A percentile compares a stretch with the other conserved stretches of the same genome.
Conservation (phyloP, 2,113 vertebrate genomes). For the Mustela nigripes region DNA sequence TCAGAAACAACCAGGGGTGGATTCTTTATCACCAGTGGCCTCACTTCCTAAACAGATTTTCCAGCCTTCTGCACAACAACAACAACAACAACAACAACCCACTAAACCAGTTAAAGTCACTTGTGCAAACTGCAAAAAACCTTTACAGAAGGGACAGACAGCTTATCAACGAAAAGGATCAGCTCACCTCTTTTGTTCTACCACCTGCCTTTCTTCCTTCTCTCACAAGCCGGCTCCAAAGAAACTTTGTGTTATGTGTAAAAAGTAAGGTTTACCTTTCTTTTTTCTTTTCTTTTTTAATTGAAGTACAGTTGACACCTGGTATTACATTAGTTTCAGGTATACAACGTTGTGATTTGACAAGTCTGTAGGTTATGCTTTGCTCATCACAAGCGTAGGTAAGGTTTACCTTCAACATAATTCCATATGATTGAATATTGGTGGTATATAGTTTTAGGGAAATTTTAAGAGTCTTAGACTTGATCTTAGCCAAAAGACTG, state of each 20-base stretch:
- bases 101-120: slow-evolving; percentile 98
- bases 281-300: background rate
- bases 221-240: slow-evolving; percentile 99
- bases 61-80: slow-evolving; percentile 92
- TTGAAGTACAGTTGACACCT: background rate
- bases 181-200: slow-evolving; percentile 98
- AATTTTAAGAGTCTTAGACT: background rate
- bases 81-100: slow-evolving; percentile 88
- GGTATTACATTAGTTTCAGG: background rate
- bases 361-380: background rate
- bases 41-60: slow-evolving; percentile 96
- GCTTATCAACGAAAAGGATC: slow-evolving; percentile 99
- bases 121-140: slow-evolving; percentile 98
- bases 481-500: background rate
- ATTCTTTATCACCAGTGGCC: slow-evolving; percentile 94
- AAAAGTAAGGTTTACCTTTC: slow-evolving; percentile 92
- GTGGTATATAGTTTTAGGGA: background rate
- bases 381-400: slow-evolving; percentile 79
- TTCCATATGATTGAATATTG: slow-evolving; percentile 19
- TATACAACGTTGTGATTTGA: background rate
- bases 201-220: slow-evolving; percentile 97
- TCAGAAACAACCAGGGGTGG: slow-evolving; percentile 96
- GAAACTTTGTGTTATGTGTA: slow-evolving; percentile 99
- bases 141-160: slow-evolving; percentile 98
- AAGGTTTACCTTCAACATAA: slow-evolving; percentile 80